Conservation (phyloP, 2,113 vertebrate species). For the Nannospalax galili region DNA sequence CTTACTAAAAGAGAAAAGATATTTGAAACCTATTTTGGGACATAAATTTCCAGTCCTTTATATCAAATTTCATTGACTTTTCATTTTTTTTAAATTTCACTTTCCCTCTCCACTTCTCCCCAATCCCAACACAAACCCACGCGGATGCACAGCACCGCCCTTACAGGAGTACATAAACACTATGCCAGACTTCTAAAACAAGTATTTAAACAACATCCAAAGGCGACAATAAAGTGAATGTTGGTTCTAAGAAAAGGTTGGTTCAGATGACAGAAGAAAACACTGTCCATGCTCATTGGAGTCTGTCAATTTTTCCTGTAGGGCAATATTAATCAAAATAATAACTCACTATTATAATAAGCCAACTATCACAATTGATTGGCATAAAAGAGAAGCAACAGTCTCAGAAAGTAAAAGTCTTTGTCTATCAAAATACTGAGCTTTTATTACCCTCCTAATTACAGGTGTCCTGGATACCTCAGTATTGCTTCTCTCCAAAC, state of each 20-base stretch:
- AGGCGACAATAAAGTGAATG: slow-evolving; percentile 6
- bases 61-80: slow-evolving; percentile 17
- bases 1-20: slow-evolving; percentile 35
- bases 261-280: slow-evolving; percentile 15
- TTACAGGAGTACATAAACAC: not conserved
- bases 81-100: slow-evolving; percentile 48
- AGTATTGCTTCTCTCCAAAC: slow-evolving; percentile 12
- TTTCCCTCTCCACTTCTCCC: not conserved
- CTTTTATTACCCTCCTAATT: slow-evolving; percentile 44
- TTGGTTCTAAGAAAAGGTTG: not conserved
- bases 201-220: slow-evolving; percentile 29
- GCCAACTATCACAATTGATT: slow-evolving; percentile 33
- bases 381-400: slow-evolving; percentile 55
- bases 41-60: slow-evolving; percentile 22
- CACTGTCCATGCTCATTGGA: slow-evolving; percentile 35
- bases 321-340: slow-evolving; percentile 33
- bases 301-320: slow-evolving; percentile 40
- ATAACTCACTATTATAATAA: slow-evolving; percentile 40
- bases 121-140: slow-evolving; percentile 20
- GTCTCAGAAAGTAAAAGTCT: not conserved
- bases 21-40: slow-evolving; percentile 42
- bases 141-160: not conserved
- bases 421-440: slow-evolving; percentile 31
- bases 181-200: slow-evolving; percentile 37
- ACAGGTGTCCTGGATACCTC: slow-evolving; percentile 17